phyloP scores from a whole-genome alignment of 2,797 vertebrate genomes.

The Pseudopleuronectes americanus region DNA sequence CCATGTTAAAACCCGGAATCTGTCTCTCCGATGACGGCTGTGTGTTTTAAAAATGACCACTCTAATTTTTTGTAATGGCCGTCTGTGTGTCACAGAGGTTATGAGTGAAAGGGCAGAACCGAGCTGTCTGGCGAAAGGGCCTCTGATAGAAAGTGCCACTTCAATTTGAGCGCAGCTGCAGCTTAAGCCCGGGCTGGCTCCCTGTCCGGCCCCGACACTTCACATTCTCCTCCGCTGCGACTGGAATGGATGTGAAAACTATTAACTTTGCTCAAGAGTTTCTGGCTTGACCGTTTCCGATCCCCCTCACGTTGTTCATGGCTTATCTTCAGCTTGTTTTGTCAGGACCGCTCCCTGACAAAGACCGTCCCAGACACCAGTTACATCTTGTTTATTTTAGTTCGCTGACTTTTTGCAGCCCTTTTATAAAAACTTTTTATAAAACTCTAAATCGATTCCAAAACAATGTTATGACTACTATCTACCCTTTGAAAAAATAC shows the following conservation, averaged over 20 bases:
- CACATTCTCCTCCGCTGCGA: conserved; percentile 71
- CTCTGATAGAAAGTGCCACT: conserved; percentile 83
- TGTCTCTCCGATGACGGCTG: conserved; percentile 67
- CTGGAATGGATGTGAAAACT: conserved; percentile 80
- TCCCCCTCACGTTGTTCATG: conserved; percentile 39
- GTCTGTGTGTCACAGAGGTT: conserved; percentile 71
- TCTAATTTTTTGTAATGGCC: conserved; percentile 66
- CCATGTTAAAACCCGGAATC: conserved; percentile 57
- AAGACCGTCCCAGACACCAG: conserved; percentile 31
- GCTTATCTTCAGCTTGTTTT: conserved; percentile 56
- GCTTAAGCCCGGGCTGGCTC: conserved; percentile 66
- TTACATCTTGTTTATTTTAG: conserved; percentile 52
- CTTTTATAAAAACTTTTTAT: not conserved
- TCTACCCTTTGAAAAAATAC: not conserved
- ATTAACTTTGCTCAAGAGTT: conserved; percentile 75
- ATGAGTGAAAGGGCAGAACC: conserved; percentile 69
- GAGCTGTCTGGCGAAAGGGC: conserved; percentile 77
- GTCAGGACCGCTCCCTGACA: conserved; percentile 47
- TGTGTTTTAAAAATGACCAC: conserved; percentile 70
- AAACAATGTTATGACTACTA: conserved; percentile 21
- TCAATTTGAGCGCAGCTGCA: conserved; percentile 79
- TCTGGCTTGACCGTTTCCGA: conserved; percentile 57
- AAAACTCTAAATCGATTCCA: conserved; percentile 19
- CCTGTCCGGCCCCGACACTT: conserved; percentile 76
- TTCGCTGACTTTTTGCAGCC: conserved; percentile 38